phyloP scores from a whole-genome alignment of 2,888 invertebrate species.

The Caprella mutica region DNA sequence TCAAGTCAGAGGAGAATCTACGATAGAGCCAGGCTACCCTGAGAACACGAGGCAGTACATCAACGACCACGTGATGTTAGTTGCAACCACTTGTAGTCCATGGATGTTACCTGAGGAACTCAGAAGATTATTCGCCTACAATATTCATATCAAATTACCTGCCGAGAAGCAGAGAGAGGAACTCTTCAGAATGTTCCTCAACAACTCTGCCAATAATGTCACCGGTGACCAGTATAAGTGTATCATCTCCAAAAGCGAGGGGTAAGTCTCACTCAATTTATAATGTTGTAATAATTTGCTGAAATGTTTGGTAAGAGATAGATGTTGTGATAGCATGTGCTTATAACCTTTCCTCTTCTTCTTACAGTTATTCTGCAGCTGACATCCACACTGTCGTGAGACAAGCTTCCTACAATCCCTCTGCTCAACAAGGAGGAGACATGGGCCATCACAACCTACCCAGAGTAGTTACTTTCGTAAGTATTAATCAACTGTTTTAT shows the following conservation, averaged over 20 bases:
- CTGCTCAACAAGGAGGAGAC: slow-evolving; percentile 1
- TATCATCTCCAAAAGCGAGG: slow-evolving; percentile 32
- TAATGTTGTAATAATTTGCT: background rate
- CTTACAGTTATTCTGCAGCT: slow-evolving; percentile 30
- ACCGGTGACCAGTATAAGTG: slow-evolving; percentile 30
- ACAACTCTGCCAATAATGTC: slow-evolving; percentile 22
- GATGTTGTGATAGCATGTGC: background rate
- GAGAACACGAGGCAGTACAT: slow-evolving; percentile 15
- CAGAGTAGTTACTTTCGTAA: slow-evolving; percentile 23
- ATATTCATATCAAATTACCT: slow-evolving; percentile 32
- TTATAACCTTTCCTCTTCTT: background rate
- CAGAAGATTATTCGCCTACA: slow-evolving; percentile 29
- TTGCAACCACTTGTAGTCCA: slow-evolving; percentile 30
- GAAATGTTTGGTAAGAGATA: background rate
- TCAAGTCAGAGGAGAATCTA: slow-evolving; percentile 33
- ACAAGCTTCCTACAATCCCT: slow-evolving; percentile 17
- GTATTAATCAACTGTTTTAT: background rate
- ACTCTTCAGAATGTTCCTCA: slow-evolving; percentile 31
- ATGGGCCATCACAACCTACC: slow-evolving; percentile 11
- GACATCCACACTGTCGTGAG: slow-evolving; percentile 31
- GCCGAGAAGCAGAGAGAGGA: slow-evolving; percentile 31
- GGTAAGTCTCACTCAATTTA: slow-evolving; percentile 15
- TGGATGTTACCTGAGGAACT: slow-evolving; percentile 31
- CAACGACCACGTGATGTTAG: slow-evolving; percentile 31
- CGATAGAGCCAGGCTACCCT: slow-evolving; percentile 23